Base-by-base conservation (phyloP, 1,140 invertebrate genomes). In the Tenebrio molitor region DNA sequence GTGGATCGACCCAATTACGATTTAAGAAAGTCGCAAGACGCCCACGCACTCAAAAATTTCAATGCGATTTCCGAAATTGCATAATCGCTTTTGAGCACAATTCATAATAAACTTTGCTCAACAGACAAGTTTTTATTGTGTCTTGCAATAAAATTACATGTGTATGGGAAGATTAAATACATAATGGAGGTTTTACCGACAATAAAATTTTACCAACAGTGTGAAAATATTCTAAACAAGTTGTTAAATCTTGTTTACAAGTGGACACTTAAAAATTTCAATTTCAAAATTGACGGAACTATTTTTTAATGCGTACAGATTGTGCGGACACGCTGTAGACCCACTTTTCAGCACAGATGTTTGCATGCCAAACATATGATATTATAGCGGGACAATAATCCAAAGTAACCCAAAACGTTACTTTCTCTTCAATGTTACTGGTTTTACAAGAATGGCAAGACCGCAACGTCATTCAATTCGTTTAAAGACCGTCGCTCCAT, bases 381-480 rank as follows among this genome's bases (percentile, higher is more conserved):
- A 15, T 46, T 15, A 15, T 15, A 46, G n/a, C n/a, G 12, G 8
- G 15, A 46, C 17, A 46, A 16, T 16, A 33, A 5, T 10, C 29
- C 4, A 33, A 33, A 10, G 4, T 33, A 33, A 33, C 44, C 44
- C 15, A 50, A 50, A 50, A 21, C 19, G 17, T 50, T 50, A 50
- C 44, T 50, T 50, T 50, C 44, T 46, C 42, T 46, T 46, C 42
- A 46, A 46, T 15, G 15, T 46, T 46, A 46, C 42, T 19, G 42
- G 42, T 46, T 46, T 46, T 46, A 12, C 42, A 16, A 46, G 42
- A 46, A 46, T 46, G 42, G 42, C 8, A 46, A 46, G 42, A 46
- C 42, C n/a, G 16, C 41, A 16, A 44, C 41, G 29, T 33, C 12
- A 41, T 41, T 41, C 17, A 8, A 21, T 14, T 50, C 5, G 10